Base-by-base conservation (phyloP, 2,888 invertebrate genomes). In the Ichneumoninae sp. region DNA sequence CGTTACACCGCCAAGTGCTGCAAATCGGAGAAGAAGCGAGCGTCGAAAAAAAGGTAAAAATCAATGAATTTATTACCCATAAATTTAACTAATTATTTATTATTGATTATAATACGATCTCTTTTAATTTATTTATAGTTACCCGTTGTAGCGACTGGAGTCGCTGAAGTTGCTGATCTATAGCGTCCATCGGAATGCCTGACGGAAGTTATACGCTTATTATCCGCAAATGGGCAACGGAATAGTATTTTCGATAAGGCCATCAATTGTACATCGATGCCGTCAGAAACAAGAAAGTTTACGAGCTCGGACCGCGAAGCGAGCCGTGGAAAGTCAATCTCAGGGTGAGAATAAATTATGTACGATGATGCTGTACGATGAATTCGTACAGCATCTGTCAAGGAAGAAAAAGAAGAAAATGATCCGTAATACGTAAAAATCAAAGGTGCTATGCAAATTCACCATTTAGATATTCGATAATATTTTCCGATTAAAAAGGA, bases 141-240 rank as follows among this genome's bases (percentile, higher is more conserved):
- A 66, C 84, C 90, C 75, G 88, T 88, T 3, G 86, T 90, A 60
- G 87, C 90, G 6, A 91, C 90, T 84, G 91, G 90, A 79, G 87
- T 93, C 4, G 93, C 92, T 60, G 96, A 96, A 94, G 95, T 97
- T 88, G 96, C 97, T 16, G 97, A 97, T 93, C 94, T 95, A 85
- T 98, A 95, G 94, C 96, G 97, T 74, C 98, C 98, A 26, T 97
- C 98, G 50, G 98, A 98, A 93, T 99, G 99, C 99, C 95, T 99
- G 79, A 97, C 98, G 0, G 97, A 98, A 91, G 97, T 97, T 47
- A 95, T 97, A 88, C 99, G 99, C 99, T 1, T 99, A 99, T 94
- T 98, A 98, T 93, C 99, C 99, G 6, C 99, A 99, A 95, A 98
- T 99, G 96, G 98, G 98, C 0, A 99, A 99, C 93, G 97, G 98